phyloP scores from a whole-genome alignment of 2,113 vertebrate species.

The Solea senegalensis region DNA sequence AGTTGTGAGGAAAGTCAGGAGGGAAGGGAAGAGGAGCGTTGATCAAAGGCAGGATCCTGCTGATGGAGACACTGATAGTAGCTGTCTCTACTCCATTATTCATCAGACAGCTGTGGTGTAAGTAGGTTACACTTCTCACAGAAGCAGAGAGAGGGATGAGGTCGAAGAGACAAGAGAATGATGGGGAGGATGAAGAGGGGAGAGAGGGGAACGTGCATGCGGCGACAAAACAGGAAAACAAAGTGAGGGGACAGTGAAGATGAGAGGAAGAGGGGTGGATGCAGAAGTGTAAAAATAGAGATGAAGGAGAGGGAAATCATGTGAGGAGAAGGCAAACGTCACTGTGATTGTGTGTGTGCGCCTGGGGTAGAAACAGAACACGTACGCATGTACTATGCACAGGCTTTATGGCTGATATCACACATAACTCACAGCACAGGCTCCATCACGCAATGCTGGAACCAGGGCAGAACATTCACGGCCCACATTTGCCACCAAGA shows the following conservation, averaged over 20 bases:
- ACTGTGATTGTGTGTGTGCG: not conserved
- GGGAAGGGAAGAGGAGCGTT: constrained; percentile 30
- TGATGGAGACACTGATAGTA: constrained; percentile 66
- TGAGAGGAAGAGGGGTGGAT: not conserved
- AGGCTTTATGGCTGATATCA: constrained; percentile 36
- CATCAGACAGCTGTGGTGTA: constrained; percentile 71
- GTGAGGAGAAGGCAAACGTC: constrained; percentile 17
- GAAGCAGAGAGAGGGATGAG: constrained; percentile 6
- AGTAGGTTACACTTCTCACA: constrained; percentile 73
- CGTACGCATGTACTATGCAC: not conserved
- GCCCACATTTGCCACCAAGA: too few species aligned
- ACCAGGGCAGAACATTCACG: constrained; percentile 5
- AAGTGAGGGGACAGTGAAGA: not conserved
- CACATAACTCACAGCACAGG: constrained; percentile 26
- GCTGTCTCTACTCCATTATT: constrained; percentile 74
- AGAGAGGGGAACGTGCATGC: not conserved
- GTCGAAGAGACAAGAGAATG: constrained; percentile 8
- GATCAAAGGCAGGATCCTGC: constrained; percentile 66
- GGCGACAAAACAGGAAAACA: not conserved
- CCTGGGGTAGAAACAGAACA: constrained; percentile 12
- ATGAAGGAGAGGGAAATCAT: not conserved
- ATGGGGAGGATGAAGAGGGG: constrained; percentile 18
- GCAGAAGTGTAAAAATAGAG: not conserved
- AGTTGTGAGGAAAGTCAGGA: constrained; percentile 24
- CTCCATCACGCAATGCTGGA: constrained; percentile 31